These are phyloP conservation scores for Leptopilina syphax DNA, from an alignment of 2,888 invertebrate species.

Conservation along the genomic window DNA sequence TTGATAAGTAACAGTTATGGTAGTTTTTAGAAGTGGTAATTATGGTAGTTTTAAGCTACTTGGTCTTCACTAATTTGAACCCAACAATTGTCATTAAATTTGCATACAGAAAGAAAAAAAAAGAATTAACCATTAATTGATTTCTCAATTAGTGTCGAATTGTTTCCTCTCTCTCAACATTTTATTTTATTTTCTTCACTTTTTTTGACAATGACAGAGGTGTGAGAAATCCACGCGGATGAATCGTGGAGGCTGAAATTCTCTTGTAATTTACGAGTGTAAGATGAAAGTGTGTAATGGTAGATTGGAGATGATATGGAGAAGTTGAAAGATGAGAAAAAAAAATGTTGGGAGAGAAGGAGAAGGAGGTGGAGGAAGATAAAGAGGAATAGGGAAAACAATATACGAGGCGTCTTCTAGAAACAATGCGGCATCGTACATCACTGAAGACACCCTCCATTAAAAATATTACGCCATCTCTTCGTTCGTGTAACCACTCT, in stretches of 20 bases:
- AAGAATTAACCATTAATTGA: too few relatives aligned
- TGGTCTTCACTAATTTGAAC: too few relatives aligned
- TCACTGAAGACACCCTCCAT: slow-evolving; percentile 75
- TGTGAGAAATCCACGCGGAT: too few relatives aligned
- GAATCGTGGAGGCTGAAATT: background rate
- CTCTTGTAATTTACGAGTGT: background rate
- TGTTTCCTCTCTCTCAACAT: too few relatives aligned
- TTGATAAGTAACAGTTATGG: too few relatives aligned
- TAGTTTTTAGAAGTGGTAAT: too few relatives aligned
- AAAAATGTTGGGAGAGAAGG: background rate
- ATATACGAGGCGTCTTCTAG: slow-evolving; percentile 71
- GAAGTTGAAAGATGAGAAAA: slow-evolving; percentile 36
- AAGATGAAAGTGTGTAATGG: slow-evolving; percentile 4
- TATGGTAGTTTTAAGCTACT: too few relatives aligned
- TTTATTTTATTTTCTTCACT: too few relatives aligned
- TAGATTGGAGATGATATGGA: slow-evolving; percentile 42
- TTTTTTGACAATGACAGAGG: too few relatives aligned
- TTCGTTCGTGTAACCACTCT: slow-evolving; percentile 63
- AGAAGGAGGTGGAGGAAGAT: slow-evolving; percentile 14
- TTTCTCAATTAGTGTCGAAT: too few relatives aligned
- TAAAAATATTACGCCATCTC: slow-evolving; percentile 76
- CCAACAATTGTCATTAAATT: too few relatives aligned
- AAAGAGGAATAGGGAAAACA: slow-evolving; percentile 63
- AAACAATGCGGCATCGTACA: slow-evolving; percentile 75
- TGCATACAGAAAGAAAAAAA: too few relatives aligned